Evolutionary conservation across 2,888 invertebrate genomes (phyloP), one percentile per base, ranked within the genome.

Genomic region (Eledona agricola): DNA sequence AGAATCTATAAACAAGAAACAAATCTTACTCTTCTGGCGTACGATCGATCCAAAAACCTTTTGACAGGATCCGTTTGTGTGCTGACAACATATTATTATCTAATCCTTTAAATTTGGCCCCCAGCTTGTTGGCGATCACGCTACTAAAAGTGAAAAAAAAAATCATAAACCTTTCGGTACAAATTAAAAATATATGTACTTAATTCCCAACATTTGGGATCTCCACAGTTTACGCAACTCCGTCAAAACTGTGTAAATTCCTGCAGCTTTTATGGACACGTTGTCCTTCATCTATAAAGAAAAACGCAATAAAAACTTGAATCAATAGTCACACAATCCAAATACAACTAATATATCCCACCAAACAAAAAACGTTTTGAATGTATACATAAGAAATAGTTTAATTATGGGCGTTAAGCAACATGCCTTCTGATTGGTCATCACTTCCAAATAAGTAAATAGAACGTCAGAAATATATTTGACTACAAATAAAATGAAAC

Each of bases 21-120:
- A 35, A 35, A 1, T 12, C 72, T 65, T 66, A 73, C 73, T 68
- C 66, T 52, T 71, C 67, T 28, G 61, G 55, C 26, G 60, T 61
- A 29, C 74, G 63, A 38, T 69, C 67, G 16, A 74, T 64, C 74
- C 74, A 74, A 58, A 72, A 73, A 57, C 72, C 72, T 6, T 66
- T 70, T 17, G 70, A 65, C 32, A 73, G 61, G 22, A 74, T 65
- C 59, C 66, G 69, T 55, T 69, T 71, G 45, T 72, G 70, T 43
- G 58, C 54, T 17, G 60, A 57, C 50, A 69, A 58, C 54, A 63
- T 57, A 52, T 69, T 66, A 19, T 56, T 64, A 32, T 56, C 59
- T 35, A 59, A 62, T 32, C 60, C 57, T 31, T 59, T 63, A 20
- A 50, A 50, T 26, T 43, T 55, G 3, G 40, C 37, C 2, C 55